These are phyloP conservation scores for Notarius quadriscutis DNA, from an alignment of 2,113 vertebrate species.

Conservation along the genomic window DNA sequence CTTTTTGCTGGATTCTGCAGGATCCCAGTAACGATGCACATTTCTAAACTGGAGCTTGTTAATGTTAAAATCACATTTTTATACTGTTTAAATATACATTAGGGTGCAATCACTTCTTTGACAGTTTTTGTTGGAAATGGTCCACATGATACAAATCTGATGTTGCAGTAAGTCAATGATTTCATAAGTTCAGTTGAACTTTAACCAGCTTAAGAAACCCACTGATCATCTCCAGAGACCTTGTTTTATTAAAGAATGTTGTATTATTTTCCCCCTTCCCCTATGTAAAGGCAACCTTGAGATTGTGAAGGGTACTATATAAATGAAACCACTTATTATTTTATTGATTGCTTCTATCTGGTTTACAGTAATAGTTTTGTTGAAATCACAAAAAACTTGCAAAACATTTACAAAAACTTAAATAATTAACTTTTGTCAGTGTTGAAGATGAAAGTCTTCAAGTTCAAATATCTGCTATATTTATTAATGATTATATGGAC, in stretches of 20 bases:
- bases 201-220: slow-evolving; percentile 33
- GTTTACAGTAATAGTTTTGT: too few relatives aligned
- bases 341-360: too few relatives aligned
- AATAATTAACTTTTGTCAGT: neutral
- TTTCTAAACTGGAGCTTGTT: neutral
- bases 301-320: too few relatives aligned
- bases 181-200: slow-evolving; percentile 55
- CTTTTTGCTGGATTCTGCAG: neutral
- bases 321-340: too few relatives aligned
- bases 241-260: neutral
- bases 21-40: neutral
- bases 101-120: neutral
- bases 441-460: neutral
- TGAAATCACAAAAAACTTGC: neutral
- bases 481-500: neutral
- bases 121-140: neutral
- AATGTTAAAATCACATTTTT: neutral
- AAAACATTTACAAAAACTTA: neutral
- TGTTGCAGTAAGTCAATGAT: slow-evolving; percentile 60
- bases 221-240: slow-evolving; percentile 16
- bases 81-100: neutral
- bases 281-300: too few relatives aligned
- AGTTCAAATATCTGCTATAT: neutral
- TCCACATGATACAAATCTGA: slow-evolving; percentile 20
- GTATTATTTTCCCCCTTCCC: neutral